Evolutionary conservation across 2,113 vertebrate species (phyloP).

Genomic region (Cisticola juncidis): DNA sequence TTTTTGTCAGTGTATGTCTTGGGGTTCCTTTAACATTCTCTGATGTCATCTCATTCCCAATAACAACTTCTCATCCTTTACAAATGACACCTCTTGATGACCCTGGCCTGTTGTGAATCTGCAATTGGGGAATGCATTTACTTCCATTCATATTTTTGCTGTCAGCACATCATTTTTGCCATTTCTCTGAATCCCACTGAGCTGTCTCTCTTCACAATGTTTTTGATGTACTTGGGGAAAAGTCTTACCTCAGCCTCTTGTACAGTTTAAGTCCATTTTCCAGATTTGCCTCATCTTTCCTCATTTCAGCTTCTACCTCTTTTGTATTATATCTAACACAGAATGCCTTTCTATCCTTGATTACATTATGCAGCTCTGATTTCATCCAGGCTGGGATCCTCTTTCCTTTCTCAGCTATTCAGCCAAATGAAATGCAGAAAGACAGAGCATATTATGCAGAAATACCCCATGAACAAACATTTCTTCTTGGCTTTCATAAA

Average conservation of each 20-base stretch:
- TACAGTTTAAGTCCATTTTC: conserved; percentile 26
- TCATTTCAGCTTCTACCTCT: not conserved
- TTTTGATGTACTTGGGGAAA: not conserved
- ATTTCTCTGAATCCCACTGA: not conserved
- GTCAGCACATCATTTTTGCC: conserved; percentile 9
- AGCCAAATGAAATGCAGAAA: not conserved
- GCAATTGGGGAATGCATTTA: not conserved
- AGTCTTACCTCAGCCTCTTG: not conserved
- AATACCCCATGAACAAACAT: not conserved
- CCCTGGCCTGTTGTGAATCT: not conserved
- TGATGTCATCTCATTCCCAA: not conserved
- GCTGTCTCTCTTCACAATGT: not conserved
- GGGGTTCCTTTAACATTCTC: not conserved
- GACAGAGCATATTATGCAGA: not conserved
- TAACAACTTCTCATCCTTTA: not conserved
- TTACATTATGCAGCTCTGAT: conserved; percentile 66
- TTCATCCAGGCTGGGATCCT: conserved; percentile 26
- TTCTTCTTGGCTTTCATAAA: not conserved
- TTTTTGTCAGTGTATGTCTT: not conserved
- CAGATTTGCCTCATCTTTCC: not conserved
- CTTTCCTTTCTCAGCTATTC: not conserved
- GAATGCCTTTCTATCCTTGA: conserved; percentile 33
- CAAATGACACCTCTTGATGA: not conserved
- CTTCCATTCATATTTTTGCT: not conserved
- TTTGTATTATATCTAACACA: not conserved